phyloP scores from a whole-genome alignment of 2,113 vertebrate genomes.

The Plectropomus leopardus region DNA sequence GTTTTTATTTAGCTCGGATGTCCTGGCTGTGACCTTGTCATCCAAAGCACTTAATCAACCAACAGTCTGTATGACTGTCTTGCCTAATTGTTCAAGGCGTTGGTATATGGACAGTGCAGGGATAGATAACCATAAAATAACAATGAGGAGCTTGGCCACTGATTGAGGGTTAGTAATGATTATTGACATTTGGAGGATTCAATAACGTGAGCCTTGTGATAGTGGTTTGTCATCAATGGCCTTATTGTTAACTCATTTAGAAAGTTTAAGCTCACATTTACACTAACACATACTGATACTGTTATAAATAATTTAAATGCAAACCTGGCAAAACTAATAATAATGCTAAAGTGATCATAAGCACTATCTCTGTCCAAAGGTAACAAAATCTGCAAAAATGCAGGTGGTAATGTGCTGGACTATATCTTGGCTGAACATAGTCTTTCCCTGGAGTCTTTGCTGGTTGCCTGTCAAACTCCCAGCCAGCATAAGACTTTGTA shows the following conservation, averaged over 20 bases:
- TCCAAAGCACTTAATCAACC: constrained; percentile 40
- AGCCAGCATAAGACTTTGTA: not conserved
- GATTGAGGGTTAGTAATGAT: constrained; percentile 30
- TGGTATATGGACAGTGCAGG: not conserved
- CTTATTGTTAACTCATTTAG: not conserved
- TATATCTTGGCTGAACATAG: too few relatives aligned
- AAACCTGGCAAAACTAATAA: not conserved
- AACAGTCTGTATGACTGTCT: not conserved
- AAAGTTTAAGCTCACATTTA: not conserved
- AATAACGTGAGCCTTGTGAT: constrained; percentile 1
- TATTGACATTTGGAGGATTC: constrained; percentile 14
- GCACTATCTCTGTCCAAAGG: not conserved
- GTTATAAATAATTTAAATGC: not conserved
- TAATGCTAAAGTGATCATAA: not conserved
- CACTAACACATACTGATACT: not conserved
- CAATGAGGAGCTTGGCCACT: constrained; percentile 2
- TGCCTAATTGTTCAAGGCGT: not conserved
- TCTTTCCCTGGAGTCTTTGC: not conserved
- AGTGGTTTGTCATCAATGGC: not conserved
- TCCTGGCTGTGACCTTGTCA: constrained; percentile 46
- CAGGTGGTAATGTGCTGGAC: too few relatives aligned
- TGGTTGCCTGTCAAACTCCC: not conserved
- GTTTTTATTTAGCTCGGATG: constrained; percentile 41
- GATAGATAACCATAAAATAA: constrained; percentile 26
- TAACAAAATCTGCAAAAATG: not conserved